Evolutionary conservation across 2,888 invertebrate species (phyloP).

Genomic region (Bellardia bayeri): DNA sequence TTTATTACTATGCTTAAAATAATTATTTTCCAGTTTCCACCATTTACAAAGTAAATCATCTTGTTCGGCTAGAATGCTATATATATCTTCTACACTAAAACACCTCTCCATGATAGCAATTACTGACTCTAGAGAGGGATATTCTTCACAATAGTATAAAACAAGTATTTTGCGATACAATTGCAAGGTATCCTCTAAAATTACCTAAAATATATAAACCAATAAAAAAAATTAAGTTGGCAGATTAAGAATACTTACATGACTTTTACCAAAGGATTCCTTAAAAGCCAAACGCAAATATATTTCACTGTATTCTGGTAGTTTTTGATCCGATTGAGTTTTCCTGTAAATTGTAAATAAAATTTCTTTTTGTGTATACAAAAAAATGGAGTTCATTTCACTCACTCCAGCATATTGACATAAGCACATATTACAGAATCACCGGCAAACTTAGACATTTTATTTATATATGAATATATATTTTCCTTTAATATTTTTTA

Average conservation of each 20-base stretch:
- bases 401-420: conserved; percentile 67
- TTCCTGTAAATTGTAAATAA: conserved; percentile 42
- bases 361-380: conserved; percentile 42
- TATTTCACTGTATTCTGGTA: conserved; percentile 71
- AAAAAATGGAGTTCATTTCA: conserved; percentile 9
- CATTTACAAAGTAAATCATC: background rate
- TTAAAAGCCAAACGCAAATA: conserved; percentile 71
- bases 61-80: conserved; percentile 37
- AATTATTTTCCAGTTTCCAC: conserved; percentile 40
- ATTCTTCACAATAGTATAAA: conserved; percentile 66
- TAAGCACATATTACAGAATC: conserved; percentile 72
- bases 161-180: conserved; percentile 70
- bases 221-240: background rate
- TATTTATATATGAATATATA: background rate
- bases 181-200: conserved; percentile 33
- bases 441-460: conserved; percentile 27
- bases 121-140: conserved; percentile 30
- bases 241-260: conserved; percentile 27
- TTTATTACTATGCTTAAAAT: background rate
- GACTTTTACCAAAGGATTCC: conserved; percentile 56
- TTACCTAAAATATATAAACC: conserved; percentile 1
- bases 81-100: conserved; percentile 55
- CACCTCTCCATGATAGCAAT: conserved; percentile 70
- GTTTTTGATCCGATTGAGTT: conserved; percentile 33
- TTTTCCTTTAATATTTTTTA: background rate